A percentile compares a stretch with the other conserved stretches of the same genome.
phyloP scores from a whole-genome alignment of 1,140 invertebrate genomes.

The Drosophila fuyamai region DNA sequence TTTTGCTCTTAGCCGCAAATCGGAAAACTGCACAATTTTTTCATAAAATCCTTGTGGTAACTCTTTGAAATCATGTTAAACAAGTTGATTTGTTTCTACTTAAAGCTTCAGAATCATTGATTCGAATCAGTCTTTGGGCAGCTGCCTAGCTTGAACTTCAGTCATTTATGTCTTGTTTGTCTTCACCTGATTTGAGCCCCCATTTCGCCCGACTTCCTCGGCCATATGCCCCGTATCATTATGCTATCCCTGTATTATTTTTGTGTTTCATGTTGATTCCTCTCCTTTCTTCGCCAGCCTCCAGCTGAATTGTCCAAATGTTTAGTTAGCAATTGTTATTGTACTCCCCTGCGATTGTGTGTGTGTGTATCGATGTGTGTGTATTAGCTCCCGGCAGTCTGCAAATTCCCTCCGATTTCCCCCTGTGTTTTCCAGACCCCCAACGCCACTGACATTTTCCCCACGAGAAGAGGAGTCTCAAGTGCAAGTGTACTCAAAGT shows the following conservation, averaged over 20 bases:
- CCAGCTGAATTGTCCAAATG: constrained; percentile 46
- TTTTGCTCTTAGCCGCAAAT: no score
- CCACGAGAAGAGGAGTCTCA: constrained; percentile 46
- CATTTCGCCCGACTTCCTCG: neutral
- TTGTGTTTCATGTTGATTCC: constrained; percentile 36
- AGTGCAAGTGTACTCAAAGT: constrained; percentile 74
- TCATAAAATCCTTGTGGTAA: no score
- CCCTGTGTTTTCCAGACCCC: neutral
- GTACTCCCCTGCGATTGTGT: constrained; percentile 12
- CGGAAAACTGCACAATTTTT: no score
- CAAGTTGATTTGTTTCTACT: neutral
- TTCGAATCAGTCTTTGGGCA: neutral
- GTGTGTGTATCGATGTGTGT: constrained; percentile 11
- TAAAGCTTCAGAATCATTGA: neutral
- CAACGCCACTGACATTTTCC: constrained; percentile 5
- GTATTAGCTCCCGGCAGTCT: constrained; percentile 26
- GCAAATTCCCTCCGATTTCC: neutral
- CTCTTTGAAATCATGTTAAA: no score
- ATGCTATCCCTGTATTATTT: constrained; percentile 34
- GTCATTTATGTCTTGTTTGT: constrained; percentile 18
- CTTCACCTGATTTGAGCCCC: constrained; percentile 10
- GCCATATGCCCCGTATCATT: constrained; percentile 21
- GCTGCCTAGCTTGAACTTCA: constrained; percentile 2
- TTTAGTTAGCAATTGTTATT: constrained; percentile 53
- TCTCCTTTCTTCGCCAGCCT: constrained; percentile 11